Evolutionary conservation across 2,888 invertebrate genomes (phyloP).

Genomic region (Rotaria macrura): DNA sequence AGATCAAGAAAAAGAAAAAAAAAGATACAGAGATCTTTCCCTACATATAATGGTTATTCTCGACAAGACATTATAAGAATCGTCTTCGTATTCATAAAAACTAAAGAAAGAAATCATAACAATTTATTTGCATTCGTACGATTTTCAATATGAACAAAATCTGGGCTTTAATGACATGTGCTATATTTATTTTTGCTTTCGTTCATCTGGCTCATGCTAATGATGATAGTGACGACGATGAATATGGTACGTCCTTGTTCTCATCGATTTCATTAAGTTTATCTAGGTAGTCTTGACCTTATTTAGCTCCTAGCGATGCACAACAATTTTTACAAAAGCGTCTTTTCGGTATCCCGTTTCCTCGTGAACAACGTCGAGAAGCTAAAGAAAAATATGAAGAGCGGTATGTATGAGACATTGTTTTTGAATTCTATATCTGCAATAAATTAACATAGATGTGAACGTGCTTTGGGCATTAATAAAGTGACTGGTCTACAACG

Average conservation of each 20-base stretch:
- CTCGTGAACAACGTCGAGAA: conserved; percentile 31
- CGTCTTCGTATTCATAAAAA: background rate
- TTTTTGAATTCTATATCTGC: background rate
- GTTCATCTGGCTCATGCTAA: background rate
- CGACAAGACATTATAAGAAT: background rate
- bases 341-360: conserved; percentile 12
- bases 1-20: background rate
- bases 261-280: background rate
- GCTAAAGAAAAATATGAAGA: conserved; percentile 31
- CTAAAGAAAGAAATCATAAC: too few relatives aligned
- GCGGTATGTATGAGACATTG: background rate
- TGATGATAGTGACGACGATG: background rate
- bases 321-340: conserved; percentile 7
- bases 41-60: background rate
- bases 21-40: background rate
- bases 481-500: conserved; percentile 22
- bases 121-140: background rate
- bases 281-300: background rate
- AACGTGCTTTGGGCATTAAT: conserved; percentile 22
- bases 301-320: background rate
- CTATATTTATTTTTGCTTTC: background rate
- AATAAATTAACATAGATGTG: background rate
- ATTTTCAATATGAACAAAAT: conserved; percentile 8
- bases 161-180: background rate
- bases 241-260: background rate